phyloP scores from a whole-genome alignment of 1,140 invertebrate genomes.

The Hylyphantes graminicola region DNA sequence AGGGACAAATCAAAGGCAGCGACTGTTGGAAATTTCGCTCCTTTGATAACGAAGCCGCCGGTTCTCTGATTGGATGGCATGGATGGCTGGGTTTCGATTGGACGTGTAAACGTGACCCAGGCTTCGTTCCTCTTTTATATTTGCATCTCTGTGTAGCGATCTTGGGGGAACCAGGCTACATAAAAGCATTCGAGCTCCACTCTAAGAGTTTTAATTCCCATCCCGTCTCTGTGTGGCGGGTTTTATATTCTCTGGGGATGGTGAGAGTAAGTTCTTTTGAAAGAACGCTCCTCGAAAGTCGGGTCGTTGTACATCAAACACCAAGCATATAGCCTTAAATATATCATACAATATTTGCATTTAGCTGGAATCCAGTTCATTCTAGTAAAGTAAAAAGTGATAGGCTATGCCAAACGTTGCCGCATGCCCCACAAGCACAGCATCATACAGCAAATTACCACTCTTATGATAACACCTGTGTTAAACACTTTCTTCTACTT shows the following conservation, averaged over 20 bases:
- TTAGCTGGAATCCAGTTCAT: too few relatives aligned
- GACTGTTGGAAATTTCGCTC: constrained; percentile 53
- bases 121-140: constrained; percentile 43
- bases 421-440: too few relatives aligned
- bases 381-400: too few relatives aligned
- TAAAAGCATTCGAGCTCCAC: constrained; percentile 42
- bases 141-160: constrained; percentile 48
- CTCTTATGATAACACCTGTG: too few relatives aligned
- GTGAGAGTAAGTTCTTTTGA: too few relatives aligned
- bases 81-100: constrained; percentile 55
- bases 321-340: too few relatives aligned
- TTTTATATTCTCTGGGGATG: constrained; percentile 32
- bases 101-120: constrained; percentile 56
- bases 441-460: too few relatives aligned
- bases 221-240: constrained; percentile 13
- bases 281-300: too few relatives aligned
- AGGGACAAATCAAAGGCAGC: constrained; percentile 57
- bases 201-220: constrained; percentile 47
- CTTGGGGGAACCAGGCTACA: constrained; percentile 32
- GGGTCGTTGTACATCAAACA: too few relatives aligned
- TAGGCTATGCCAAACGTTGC: too few relatives aligned
- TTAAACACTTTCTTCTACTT: too few relatives aligned
- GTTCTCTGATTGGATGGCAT: constrained; percentile 53
- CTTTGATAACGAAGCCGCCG: constrained; percentile 56
- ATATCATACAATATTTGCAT: too few relatives aligned